These are phyloP conservation scores for Acropora tenuis DNA, from an alignment of 64 coral and sea anemone genomes.

Conservation along the genomic window DNA sequence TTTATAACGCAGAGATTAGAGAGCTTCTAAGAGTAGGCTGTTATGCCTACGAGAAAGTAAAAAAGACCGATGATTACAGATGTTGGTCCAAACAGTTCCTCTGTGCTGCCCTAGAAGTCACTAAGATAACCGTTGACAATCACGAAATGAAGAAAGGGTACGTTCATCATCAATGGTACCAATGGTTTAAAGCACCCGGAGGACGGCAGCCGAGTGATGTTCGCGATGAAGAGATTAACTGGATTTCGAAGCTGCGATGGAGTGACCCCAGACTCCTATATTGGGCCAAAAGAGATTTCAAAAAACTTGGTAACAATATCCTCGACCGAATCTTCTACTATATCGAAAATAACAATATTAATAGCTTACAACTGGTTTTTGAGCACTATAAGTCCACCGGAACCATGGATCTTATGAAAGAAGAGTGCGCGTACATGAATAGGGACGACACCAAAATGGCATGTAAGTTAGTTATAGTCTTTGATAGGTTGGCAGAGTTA, in stretches of 20 bases:
- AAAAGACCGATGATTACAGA: slow-evolving; percentile 37
- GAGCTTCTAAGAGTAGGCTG: background rate
- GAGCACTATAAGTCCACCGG: slow-evolving; percentile 30
- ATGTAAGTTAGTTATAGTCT: slow-evolving; percentile 64
- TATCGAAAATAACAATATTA: slow-evolving; percentile 42
- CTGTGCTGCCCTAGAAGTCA: slow-evolving; percentile 38
- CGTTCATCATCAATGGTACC: background rate
- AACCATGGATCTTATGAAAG: slow-evolving; percentile 13
- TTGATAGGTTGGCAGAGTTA: slow-evolving; percentile 55
- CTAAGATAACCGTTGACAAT: slow-evolving; percentile 8
- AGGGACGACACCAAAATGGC: background rate
- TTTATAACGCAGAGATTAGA: background rate
- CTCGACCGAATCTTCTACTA: slow-evolving; percentile 47
- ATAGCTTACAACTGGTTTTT: slow-evolving; percentile 37
- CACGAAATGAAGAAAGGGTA: background rate
- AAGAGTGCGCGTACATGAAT: slow-evolving; percentile 34
- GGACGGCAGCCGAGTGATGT: background rate
- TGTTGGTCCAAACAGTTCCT: slow-evolving; percentile 55
- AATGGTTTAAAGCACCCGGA: slow-evolving; percentile 5
- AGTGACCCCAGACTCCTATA: slow-evolving; percentile 54
- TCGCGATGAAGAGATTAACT: slow-evolving; percentile 31
- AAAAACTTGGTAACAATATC: slow-evolving; percentile 23
- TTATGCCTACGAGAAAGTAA: slow-evolving; percentile 18
- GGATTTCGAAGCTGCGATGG: slow-evolving; percentile 54
- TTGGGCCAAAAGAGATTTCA: slow-evolving; percentile 43